phyloP scores from a whole-genome alignment of 2,113 vertebrate species.

The Origma solitaria region DNA sequence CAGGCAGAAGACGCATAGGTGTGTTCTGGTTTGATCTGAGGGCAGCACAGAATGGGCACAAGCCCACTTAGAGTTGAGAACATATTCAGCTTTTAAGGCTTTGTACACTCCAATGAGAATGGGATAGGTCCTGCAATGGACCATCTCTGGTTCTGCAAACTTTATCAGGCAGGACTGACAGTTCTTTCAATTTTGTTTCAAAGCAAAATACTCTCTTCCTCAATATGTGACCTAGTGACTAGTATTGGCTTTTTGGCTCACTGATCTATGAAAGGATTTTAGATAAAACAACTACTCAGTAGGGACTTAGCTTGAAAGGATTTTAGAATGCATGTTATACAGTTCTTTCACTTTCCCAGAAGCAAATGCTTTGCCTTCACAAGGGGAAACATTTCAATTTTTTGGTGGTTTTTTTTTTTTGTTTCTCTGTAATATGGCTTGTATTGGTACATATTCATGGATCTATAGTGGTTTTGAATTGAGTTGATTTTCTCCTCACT shows the following conservation, averaged over 20 bases:
- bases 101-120: neutral
- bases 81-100: neutral
- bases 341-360: neutral
- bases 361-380: neutral
- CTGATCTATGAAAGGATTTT: slow-evolving; percentile 21
- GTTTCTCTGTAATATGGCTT: neutral
- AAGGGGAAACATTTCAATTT: neutral
- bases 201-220: neutral
- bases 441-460: neutral
- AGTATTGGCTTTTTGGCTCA: slow-evolving; percentile 2
- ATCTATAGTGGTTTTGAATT: neutral
- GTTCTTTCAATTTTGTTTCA: neutral
- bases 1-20: neutral
- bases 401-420: neutral
- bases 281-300: neutral
- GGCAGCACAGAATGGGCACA: neutral
- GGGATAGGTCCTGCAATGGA: neutral
- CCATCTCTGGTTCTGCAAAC: neutral
- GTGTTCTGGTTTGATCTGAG: neutral
- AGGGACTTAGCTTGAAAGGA: neutral
- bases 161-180: neutral
- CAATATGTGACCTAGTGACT: neutral
- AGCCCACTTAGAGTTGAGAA: neutral
- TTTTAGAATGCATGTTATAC: neutral
- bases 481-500: neutral